Evolutionary conservation across 2,113 vertebrate species (phyloP).

Genomic region (human): GRCh38 chr1:204829001-204829500

Average conservation of each 20-base stretch:
- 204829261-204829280: neutral
- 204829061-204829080: neutral
- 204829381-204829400: neutral
- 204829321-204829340: neutral
- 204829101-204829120: neutral
- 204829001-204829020: neutral
- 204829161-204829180: neutral
- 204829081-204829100: neutral
- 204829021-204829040: neutral
- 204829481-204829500: neutral
- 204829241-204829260: neutral
- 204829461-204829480: neutral
- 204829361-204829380: neutral
- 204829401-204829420: neutral
- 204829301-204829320: neutral
- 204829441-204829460: neutral
- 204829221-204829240: neutral
- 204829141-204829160: neutral
- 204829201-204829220: neutral
- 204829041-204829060: slow-evolving; percentile 33
- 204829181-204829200: neutral
- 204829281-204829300: neutral
- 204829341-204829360: neutral
- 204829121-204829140: neutral
- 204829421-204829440: neutral